A percentile compares a stretch with the other conserved stretches of the same genome.
phyloP scores from a whole-genome alignment of 2,888 invertebrate species.

The Liodrosophila aerea region DNA sequence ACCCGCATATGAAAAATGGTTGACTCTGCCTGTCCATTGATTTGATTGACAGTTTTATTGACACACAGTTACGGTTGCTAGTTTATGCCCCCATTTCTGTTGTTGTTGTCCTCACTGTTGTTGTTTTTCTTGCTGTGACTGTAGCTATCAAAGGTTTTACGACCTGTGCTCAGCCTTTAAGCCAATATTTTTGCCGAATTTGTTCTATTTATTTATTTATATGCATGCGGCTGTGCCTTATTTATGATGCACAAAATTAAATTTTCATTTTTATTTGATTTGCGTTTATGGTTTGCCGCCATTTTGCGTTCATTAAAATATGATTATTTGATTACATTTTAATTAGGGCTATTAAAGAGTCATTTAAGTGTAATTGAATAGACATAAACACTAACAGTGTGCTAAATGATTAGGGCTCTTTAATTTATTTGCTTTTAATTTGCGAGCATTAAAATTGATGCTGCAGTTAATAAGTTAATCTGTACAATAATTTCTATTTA shows the following conservation, averaged over 20 bases:
- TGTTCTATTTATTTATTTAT: constrained; percentile 20
- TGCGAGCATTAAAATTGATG: too few species aligned
- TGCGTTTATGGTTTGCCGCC: constrained; percentile 2
- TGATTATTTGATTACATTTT: constrained; percentile 8
- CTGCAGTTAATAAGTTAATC: too few species aligned
- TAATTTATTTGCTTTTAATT: too few species aligned
- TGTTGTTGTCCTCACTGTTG: constrained; percentile 19
- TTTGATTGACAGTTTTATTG: constrained; percentile 79
- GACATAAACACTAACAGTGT: too few species aligned
- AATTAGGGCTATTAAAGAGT: neutral
- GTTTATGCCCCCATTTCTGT: constrained; percentile 7
- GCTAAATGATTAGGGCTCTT: too few species aligned
- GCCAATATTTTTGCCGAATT: constrained; percentile 48
- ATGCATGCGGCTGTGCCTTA: constrained; percentile 29
- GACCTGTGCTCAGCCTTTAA: constrained; percentile 60
- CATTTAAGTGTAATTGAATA: too few species aligned
- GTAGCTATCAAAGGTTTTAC: constrained; percentile 57
- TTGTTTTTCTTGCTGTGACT: constrained; percentile 23
- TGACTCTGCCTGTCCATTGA: constrained; percentile 58
- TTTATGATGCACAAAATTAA: constrained; percentile 45
- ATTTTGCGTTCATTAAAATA: constrained; percentile 13
- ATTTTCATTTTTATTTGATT: constrained; percentile 6
- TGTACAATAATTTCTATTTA: too few species aligned
- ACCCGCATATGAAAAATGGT: constrained; percentile 59
- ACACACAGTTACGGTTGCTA: constrained; percentile 49